Evolutionary conservation across 2,888 invertebrate species (phyloP), one percentile per base, ranked within the genome.

Genomic region (Vesta saturnalis): DNA sequence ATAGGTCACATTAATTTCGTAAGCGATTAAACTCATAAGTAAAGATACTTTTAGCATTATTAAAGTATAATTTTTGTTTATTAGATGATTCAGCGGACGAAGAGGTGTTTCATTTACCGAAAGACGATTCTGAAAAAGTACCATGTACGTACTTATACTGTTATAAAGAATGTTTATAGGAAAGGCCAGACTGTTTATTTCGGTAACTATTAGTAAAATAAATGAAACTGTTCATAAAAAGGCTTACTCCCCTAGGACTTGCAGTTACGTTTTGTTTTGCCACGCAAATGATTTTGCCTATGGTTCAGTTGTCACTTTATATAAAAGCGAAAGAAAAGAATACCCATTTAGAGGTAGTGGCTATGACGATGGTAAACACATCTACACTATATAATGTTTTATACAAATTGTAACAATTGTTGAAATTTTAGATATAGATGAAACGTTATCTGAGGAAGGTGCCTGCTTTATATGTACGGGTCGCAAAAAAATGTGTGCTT

Each of bases 31-130:
- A 55, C 14, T 55, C 22, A 22, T 22, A 22, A 5, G 12, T 55
- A 55, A 19, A n/a, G 55, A 22, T 21, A 55, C 55, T n/a, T 55
- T 55, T 55, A 43, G 43, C 22, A 55, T 55, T 55, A 55, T 55
- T 55, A 55, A 55, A 55, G 10, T 43, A 5, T 43, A 43, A 43
- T 43, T 43, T 43, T 8, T 43, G 43, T 43, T 43, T 14, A 43
- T 43, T 43, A 43, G 43, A 43, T 8, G 23, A 23, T 23, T 43
- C 43, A 3, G 43, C 43, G 43, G 43, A 43, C 43, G 43, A 43
- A 43, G 8, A 43, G 43, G 43, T 10, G 5, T 43, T 43, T n/a
- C 43, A 43, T 43, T 43, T 43, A 12, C 43, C 43, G n/a, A 12
- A 43, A 43, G 43, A 43, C n/a, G 43, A 43, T 43, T 43, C 2